Base-by-base conservation (phyloP, 2,113 vertebrate species). In the Sinosuthora webbiana region DNA sequence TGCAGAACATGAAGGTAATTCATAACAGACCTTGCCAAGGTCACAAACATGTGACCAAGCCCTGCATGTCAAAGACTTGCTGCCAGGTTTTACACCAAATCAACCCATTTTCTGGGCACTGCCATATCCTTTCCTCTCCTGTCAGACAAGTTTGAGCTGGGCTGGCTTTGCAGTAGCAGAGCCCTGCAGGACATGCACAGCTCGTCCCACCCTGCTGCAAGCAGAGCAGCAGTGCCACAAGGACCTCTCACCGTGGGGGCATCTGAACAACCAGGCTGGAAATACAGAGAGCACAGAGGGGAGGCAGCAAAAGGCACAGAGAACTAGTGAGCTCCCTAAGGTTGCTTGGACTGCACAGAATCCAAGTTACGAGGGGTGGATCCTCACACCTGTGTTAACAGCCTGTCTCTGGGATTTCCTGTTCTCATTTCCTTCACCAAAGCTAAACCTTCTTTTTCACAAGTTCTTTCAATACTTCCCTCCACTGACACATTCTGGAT, bases 161-260 rank as follows among this genome's bases (percentile, higher is more conserved):
- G 49, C 49, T 50, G 49, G 13, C 44, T 73, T 59, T 53, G 52
- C 25, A 33, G 62, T 2, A 3, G 50, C 62, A 91, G 52, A 49
- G 39, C 42, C 56, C 18, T 21, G 37, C 67, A 50, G 57, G 35
- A 45, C 37, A 35, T 2, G 2, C 45, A 31, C 7, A 56, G 35
- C 42, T 94, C 47, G 31, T 71, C 37, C 53, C 4, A 4, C 21
- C 23, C 10, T 0, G 0, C 42, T 59, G 63, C 33, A 23, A 45
- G 47, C 15, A 24, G 49, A 60, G 59, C 35, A 23, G 47, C 59
- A 22, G 27, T 8, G 9, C 24, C 44, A 37, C 33, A 27, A 1
- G 24, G 30, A 56, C 27, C 39, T 45, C 76, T 35, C 52, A 31
- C 27, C 4, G 0, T 19, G 41, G n/a, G 50, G 27, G 15, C 11